Conservation (phyloP, 1,140 invertebrate genomes). For the Ips nitidus region DNA sequence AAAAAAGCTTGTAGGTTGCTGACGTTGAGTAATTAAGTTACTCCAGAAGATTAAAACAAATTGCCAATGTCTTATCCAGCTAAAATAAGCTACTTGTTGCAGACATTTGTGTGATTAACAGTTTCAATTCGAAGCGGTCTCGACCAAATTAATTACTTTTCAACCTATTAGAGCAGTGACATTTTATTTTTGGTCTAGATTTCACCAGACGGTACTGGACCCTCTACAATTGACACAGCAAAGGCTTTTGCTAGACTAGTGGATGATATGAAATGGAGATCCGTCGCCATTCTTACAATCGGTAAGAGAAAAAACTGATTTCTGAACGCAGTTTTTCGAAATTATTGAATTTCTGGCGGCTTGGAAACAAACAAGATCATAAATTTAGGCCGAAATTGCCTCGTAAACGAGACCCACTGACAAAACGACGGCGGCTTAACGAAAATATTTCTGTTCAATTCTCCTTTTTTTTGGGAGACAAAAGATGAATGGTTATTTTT, state of each 20-base stretch:
- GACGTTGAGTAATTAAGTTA: no score
- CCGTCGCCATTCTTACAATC: slow-evolving; percentile 48
- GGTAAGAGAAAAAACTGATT: slow-evolving; percentile 42
- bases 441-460: not conserved
- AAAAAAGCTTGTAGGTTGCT: no score
- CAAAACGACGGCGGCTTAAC: not conserved
- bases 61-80: no score
- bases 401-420: slow-evolving; percentile 1
- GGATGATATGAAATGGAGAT: slow-evolving; percentile 50
- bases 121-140: not conserved
- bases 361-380: slow-evolving; percentile 19
- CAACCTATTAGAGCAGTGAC: not conserved
- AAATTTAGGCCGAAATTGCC: slow-evolving; percentile 8
- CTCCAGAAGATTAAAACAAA: no score
- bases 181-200: not conserved
- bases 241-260: slow-evolving; percentile 44
- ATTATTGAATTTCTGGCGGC: slow-evolving; percentile 7
- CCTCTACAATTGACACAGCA: slow-evolving; percentile 44
- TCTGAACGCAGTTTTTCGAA: not conserved
- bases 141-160: not conserved
- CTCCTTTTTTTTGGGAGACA: no score
- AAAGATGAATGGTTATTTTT: no score
- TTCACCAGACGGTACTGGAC: slow-evolving; percentile 11
- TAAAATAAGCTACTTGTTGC: no score
- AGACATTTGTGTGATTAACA: no score